These are phyloP conservation scores for Formica exsecta DNA, from an alignment of 1,140 invertebrate genomes.

Conservation along the genomic window DNA sequence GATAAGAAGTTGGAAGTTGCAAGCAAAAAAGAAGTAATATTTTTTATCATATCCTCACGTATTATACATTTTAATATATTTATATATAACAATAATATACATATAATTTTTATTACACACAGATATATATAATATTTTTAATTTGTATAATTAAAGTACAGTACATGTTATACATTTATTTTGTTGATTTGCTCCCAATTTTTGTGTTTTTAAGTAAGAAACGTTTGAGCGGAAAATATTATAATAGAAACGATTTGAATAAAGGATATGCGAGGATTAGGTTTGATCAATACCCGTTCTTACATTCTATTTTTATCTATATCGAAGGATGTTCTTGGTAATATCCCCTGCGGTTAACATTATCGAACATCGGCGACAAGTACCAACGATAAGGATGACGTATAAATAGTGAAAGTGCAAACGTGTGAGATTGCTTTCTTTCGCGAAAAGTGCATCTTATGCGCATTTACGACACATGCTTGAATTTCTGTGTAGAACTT, in stretches of 20 bases:
- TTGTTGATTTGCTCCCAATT: background rate
- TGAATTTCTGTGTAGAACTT: conserved; percentile 17
- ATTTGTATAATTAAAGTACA: background rate
- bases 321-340: background rate
- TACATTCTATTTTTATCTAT: conserved; percentile 38
- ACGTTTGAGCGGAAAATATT: background rate
- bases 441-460: conserved; percentile 16
- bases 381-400: conserved; percentile 14
- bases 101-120: no score
- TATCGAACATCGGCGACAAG: background rate
- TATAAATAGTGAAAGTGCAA: conserved; percentile 45
- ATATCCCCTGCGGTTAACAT: background rate
- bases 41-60: background rate
- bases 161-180: background rate
- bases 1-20: background rate
- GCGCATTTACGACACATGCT: background rate
- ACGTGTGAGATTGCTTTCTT: conserved; percentile 30
- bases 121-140: no score
- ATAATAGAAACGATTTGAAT: background rate
- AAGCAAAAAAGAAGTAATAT: background rate
- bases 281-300: conserved; percentile 41
- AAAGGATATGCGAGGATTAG: conserved; percentile 31
- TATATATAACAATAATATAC: no score
- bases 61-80: background rate
- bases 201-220: background rate